Evolutionary conservation across 2,113 vertebrate species (phyloP).

Genomic region (Gracilinanus agilis): DNA sequence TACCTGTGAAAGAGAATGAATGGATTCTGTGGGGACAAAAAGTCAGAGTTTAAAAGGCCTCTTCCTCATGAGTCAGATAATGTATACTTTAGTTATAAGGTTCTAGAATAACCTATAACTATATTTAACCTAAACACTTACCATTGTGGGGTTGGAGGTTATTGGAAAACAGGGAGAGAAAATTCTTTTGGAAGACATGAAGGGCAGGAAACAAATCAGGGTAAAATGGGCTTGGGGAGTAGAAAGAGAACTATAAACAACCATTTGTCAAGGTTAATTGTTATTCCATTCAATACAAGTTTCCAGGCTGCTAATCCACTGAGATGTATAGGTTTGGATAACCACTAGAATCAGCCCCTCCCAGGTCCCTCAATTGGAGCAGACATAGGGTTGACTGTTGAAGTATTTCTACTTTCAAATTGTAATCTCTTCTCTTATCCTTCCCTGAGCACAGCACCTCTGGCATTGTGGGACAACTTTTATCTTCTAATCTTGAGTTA

Average conservation of each 20-base stretch:
- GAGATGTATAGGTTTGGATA: no score
- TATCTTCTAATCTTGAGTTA: constrained; percentile 77
- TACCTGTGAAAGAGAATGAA: not conserved
- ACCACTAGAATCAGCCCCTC: constrained; percentile 24
- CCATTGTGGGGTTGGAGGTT: no score
- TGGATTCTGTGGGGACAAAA: not conserved
- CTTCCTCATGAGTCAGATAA: constrained; percentile 35
- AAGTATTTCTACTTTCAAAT: constrained; percentile 83
- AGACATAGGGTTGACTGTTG: constrained; percentile 76
- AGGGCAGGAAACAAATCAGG: no score
- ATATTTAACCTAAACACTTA: no score
- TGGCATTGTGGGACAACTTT: no score
- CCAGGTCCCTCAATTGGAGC: constrained; percentile 53
- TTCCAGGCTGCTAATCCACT: constrained; percentile 23
- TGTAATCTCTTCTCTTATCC: constrained; percentile 84
- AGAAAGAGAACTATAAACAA: no score
- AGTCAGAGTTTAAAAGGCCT: constrained; percentile 43
- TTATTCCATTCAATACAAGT: not conserved
- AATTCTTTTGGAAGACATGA: no score
- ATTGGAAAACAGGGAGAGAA: no score
- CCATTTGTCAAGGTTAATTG: no score
- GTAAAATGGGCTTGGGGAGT: no score
- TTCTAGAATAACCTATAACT: no score
- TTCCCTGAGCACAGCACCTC: constrained; percentile 12
- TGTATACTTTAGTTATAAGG: no score